Evolutionary conservation across 2,888 invertebrate genomes (phyloP), one percentile per base, ranked within the genome.

Genomic region (Silvanus unidentatus): DNA sequence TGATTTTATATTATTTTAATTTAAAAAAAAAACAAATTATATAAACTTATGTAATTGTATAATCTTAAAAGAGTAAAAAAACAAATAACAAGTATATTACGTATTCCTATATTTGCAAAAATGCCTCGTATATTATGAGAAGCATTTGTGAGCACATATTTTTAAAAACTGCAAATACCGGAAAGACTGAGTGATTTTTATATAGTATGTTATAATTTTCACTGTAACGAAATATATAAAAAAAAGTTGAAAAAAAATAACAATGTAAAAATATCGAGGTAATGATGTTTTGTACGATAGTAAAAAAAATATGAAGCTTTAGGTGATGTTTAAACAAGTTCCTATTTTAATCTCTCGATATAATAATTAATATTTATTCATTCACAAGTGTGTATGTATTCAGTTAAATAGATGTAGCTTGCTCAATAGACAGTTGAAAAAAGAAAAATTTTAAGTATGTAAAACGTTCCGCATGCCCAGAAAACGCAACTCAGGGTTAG

Each of bases 101-200:
- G 61, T 62, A 66, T 65, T 63, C 63, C 61, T 63, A 63, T 68
- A 69, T 69, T 69, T 68, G 69, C 69, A 69, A 69, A 55, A 57
- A 63, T 58, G 57, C 69, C 67, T 68, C 69, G 64, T 70, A 70
- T 68, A 69, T 69, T 68, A 70, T 63, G 70, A 62, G 69, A 67
- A 63, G 64, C 66, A 68, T 66, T n/a, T n/a, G 69, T 70, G 68
- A 71, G 71, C 70, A 73, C 71, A 71, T 72, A 72, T 72, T 72
- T 72, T 72, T 72, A 72, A 22, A 22, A 22, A 22, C 22, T 70
- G 72, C 71, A 72, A 72, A 72, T 71, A 72, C 69, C 72, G 72
- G 73, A 73, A 74, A 74, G 74, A 74, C 74, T 74, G 74, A 74
- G 73, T 72, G 72, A 72, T 69, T 70, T 60, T 71, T 71, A 71